A percentile compares a stretch with the other conserved stretches of the same genome.
phyloP scores from a whole-genome alignment of 2,888 invertebrate genomes.

The Zygogramma bicolorata region DNA sequence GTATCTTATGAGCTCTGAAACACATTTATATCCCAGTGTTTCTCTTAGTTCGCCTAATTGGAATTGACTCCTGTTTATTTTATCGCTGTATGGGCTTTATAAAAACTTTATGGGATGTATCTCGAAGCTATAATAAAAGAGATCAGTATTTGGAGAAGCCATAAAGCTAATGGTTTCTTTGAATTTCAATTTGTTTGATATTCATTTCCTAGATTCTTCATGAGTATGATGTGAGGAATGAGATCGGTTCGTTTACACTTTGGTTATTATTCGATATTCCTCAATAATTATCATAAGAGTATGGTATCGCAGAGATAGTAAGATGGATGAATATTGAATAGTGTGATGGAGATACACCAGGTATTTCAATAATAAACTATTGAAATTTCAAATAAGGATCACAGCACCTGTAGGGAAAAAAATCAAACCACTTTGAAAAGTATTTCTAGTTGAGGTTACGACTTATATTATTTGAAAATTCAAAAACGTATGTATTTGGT shows the following conservation, averaged over 20 bases:
- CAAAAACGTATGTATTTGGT: too few species aligned
- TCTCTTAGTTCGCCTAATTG: background rate
- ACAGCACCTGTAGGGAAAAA: too few species aligned
- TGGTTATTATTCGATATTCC: background rate
- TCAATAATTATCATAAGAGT: background rate
- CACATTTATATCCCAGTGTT: background rate
- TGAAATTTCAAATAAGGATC: too few species aligned
- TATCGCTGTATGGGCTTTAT: slow-evolving; percentile 7
- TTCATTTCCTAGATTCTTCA: background rate
- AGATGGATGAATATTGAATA: background rate
- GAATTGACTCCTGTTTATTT: slow-evolving; percentile 1
- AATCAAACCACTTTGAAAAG: too few species aligned
- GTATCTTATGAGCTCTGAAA: background rate
- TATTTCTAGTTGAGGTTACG: too few species aligned
- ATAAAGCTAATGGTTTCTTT: slow-evolving; percentile 5
- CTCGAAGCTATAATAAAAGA: slow-evolving; percentile 1
- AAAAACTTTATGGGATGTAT: background rate
- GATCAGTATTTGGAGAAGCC: slow-evolving; percentile 1
- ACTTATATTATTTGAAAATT: too few species aligned
- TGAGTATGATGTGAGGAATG: background rate
- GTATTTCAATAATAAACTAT: too few species aligned
- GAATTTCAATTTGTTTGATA: slow-evolving; percentile 4
- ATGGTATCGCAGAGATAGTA: background rate
- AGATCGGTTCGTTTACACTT: background rate
- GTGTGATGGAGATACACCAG: too few species aligned